These are phyloP conservation scores for Platerodrilus igneus DNA, from an alignment of 2,888 invertebrate genomes.

Conservation along the genomic window DNA sequence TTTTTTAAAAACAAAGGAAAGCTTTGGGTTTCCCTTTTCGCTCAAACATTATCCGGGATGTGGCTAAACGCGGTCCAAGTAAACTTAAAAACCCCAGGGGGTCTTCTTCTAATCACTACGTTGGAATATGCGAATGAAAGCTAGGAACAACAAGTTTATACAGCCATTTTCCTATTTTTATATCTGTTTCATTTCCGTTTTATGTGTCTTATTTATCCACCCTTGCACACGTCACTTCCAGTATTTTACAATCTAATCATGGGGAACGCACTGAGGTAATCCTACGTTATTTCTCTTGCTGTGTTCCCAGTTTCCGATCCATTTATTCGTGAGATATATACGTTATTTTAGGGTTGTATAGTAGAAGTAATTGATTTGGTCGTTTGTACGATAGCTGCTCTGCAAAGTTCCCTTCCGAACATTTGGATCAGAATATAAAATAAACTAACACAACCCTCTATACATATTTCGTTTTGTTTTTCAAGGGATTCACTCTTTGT, in stretches of 20 bases:
- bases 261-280: constrained; percentile 52
- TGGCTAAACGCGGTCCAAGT: no score
- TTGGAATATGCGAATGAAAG: constrained; percentile 22
- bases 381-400: constrained; percentile 35
- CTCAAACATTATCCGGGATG: no score
- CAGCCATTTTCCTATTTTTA: constrained; percentile 49
- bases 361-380: constrained; percentile 21
- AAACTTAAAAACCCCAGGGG: no score
- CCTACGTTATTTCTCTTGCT: constrained; percentile 50
- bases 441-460: constrained; percentile 45
- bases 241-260: constrained; percentile 55
- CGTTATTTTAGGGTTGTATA: constrained; percentile 10
- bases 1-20: no score
- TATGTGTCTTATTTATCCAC: constrained; percentile 52
- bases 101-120: constrained; percentile 23
- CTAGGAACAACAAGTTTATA: constrained; percentile 36
- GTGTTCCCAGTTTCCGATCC: constrained; percentile 41
- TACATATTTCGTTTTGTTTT: constrained; percentile 46
- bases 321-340: constrained; percentile 17
- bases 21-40: no score
- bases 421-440: constrained; percentile 49
- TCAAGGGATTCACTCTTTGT: constrained; percentile 42
- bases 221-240: constrained; percentile 52
- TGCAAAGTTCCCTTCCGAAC: constrained; percentile 42
- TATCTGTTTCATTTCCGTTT: constrained; percentile 51